phyloP scores from a whole-genome alignment of 2,113 vertebrate species.

The Hemichromis elongatus region DNA sequence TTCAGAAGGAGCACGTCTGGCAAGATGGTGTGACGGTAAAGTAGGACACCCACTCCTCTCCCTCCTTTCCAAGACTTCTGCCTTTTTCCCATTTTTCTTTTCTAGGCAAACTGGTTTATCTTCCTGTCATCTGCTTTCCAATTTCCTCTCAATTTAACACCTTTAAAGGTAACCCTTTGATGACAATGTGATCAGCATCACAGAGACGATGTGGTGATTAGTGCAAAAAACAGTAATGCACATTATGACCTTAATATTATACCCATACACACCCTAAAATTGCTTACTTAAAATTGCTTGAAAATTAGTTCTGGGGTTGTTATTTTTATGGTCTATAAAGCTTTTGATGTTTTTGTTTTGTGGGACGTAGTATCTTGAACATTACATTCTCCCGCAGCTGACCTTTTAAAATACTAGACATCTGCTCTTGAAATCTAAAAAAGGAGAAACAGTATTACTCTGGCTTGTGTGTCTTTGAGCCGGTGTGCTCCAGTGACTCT shows the following conservation, averaged over 20 bases:
- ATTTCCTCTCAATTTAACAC: neutral
- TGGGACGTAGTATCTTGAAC: constrained; percentile 17
- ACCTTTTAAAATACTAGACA: constrained; percentile 55
- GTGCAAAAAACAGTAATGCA: neutral
- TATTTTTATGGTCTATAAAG: neutral
- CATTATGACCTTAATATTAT: neutral
- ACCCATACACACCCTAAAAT: neutral
- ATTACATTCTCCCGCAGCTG: constrained; percentile 26
- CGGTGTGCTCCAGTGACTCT: constrained; percentile 36
- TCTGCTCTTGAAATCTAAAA: constrained; percentile 19
- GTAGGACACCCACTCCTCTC: constrained; percentile 30
- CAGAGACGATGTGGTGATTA: constrained; percentile 22
- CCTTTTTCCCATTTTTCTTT: neutral
- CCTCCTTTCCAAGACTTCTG: constrained; percentile 10
- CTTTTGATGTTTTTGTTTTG: neutral
- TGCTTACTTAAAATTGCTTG: neutral
- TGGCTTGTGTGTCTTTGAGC: constrained; percentile 22
- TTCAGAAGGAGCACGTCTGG: constrained; percentile 92
- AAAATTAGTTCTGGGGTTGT: neutral
- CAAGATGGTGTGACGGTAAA: constrained; percentile 94
- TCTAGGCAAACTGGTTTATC: constrained; percentile 1
- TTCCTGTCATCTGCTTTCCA: neutral
- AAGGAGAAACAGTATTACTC: constrained; percentile 5
- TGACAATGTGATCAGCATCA: constrained; percentile 67
- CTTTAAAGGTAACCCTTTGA: neutral